A percentile compares a stretch with the other conserved stretches of the same genome.
Conservation (phyloP, 2,888 invertebrate species). For the Pollenia labialis region DNA sequence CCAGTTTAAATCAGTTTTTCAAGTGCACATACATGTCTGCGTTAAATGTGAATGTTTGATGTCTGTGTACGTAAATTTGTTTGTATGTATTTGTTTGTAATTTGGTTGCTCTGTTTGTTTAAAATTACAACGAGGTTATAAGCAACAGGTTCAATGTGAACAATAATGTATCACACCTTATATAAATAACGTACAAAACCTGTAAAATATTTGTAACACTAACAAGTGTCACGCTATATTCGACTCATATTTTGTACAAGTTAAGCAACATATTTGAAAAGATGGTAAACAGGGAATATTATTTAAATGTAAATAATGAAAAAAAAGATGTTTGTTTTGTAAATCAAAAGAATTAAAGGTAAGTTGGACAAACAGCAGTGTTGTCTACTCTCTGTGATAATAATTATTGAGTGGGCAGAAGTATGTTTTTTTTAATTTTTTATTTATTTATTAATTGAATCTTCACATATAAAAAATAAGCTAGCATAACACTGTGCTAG, state of each 20-base stretch:
- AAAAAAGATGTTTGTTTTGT: not conserved
- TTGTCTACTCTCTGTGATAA: too few relatives aligned
- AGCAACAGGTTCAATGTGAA: slow-evolving; percentile 63
- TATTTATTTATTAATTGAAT: too few relatives aligned
- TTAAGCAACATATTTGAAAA: not conserved
- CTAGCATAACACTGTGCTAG: too few relatives aligned
- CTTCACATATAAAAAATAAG: too few relatives aligned
- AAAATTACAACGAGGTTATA: slow-evolving; percentile 20
- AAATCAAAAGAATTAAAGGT: not conserved
- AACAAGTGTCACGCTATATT: not conserved
- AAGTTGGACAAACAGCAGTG: too few relatives aligned
- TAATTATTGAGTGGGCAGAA: too few relatives aligned
- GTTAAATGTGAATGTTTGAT: not conserved
- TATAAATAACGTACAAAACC: not conserved
- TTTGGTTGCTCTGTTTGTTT: slow-evolving; percentile 7
- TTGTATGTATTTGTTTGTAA: not conserved
- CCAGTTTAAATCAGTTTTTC: not conserved
- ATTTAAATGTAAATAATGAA: not conserved
- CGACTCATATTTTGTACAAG: not conserved
- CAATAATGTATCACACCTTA: slow-evolving; percentile 42
- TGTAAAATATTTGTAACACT: not conserved
- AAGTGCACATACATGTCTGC: not conserved
- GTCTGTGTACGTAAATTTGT: not conserved
- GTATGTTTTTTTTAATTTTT: too few relatives aligned
- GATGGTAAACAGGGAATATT: not conserved